These are phyloP conservation scores for Prinia subflava DNA, from an alignment of 2,113 vertebrate genomes.

Conservation along the genomic window DNA sequence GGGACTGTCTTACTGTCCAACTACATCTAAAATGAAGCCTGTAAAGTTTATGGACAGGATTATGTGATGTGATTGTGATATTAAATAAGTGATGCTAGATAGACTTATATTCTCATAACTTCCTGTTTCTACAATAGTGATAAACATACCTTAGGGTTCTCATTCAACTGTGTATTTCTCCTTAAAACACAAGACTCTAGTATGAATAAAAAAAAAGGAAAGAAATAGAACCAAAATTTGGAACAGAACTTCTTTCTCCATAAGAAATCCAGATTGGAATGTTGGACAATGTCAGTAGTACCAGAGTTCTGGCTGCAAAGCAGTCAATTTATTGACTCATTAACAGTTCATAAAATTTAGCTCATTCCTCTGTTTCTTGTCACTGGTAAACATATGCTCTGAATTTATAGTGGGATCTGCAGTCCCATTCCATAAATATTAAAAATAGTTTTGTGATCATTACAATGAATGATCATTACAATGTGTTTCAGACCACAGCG, in stretches of 20 bases:
- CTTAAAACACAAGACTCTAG: background rate
- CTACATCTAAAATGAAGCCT: background rate
- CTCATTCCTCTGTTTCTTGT: conserved; percentile 68
- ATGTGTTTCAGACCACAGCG: conserved; percentile 42
- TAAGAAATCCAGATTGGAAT: conserved; percentile 64
- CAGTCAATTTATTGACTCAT: conserved; percentile 73
- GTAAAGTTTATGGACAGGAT: background rate
- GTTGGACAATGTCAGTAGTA: conserved; percentile 60
- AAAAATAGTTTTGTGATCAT: conserved; percentile 70
- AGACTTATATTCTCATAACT: background rate
- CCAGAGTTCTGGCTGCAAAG: conserved; percentile 68
- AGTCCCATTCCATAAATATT: conserved; percentile 68
- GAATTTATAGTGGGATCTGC: conserved; percentile 65
- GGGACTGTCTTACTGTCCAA: background rate
- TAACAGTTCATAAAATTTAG: conserved; percentile 77
- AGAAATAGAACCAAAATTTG: background rate
- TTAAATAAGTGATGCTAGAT: background rate
- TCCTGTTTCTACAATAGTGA: background rate
- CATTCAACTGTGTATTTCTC: background rate
- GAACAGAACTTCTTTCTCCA: conserved; percentile 29
- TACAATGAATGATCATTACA: conserved; percentile 36
- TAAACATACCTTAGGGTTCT: background rate
- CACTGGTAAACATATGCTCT: conserved; percentile 71
- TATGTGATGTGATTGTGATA: background rate
- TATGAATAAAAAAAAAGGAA: background rate